A percentile compares a stretch with the other conserved stretches of the same genome.
These are phyloP conservation scores for Acleris laterana DNA, from an alignment of 2,888 invertebrate genomes.

Conservation along the genomic window DNA sequence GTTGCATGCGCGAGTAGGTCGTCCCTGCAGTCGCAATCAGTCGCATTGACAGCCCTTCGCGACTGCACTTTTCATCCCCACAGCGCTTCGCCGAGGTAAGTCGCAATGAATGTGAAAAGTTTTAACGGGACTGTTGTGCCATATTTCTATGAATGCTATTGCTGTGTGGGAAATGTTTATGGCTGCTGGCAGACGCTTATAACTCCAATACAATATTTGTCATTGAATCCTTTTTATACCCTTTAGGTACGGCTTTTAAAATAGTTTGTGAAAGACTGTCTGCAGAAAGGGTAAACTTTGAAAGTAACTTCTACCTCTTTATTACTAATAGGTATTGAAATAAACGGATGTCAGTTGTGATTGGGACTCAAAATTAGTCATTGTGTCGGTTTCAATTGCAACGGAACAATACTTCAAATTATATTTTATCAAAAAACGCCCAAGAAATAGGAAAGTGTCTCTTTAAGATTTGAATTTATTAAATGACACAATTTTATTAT, in stretches of 20 bases:
- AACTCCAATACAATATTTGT: not conserved
- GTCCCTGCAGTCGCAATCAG: conserved; percentile 58
- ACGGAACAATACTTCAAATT: too few relatives aligned
- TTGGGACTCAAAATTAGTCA: too few relatives aligned
- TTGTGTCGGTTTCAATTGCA: too few relatives aligned
- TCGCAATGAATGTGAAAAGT: conserved; percentile 43
- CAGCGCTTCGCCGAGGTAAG: conserved; percentile 54
- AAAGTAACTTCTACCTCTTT: too few relatives aligned
- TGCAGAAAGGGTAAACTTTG: too few relatives aligned
- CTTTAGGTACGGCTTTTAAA: not conserved
- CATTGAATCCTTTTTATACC: not conserved
- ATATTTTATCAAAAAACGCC: too few relatives aligned
- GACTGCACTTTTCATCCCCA: conserved; percentile 66
- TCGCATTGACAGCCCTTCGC: conserved; percentile 57
- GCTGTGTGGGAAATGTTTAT: conserved; percentile 4
- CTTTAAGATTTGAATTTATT: too few relatives aligned
- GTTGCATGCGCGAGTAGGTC: conserved; percentile 57
- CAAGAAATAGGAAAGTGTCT: too few relatives aligned
- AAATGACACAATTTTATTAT: too few relatives aligned
- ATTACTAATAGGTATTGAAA: too few relatives aligned
- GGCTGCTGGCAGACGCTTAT: conserved; percentile 1
- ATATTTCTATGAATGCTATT: conserved; percentile 21
- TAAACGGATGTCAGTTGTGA: too few relatives aligned
- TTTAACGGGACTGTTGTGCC: conserved; percentile 33
- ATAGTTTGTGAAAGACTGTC: too few relatives aligned